phyloP scores from a whole-genome alignment of 1,140 invertebrate species.

The Campoletis sonorensis region DNA sequence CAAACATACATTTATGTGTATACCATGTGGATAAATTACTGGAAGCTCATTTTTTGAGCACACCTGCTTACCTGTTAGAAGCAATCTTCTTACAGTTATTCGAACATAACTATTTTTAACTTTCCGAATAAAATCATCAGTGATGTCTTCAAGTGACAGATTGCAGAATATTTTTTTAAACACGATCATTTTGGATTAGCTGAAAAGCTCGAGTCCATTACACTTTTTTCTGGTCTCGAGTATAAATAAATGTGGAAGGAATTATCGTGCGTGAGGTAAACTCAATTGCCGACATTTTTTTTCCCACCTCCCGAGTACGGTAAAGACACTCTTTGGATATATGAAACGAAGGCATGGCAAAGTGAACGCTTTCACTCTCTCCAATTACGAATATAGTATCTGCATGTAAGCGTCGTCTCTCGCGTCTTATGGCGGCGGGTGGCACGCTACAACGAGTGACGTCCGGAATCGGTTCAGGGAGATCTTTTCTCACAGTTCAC shows the following conservation, averaged over 20 bases:
- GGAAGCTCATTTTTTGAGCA: neutral
- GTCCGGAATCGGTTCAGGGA: conserved; percentile 42
- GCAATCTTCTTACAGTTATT: too few relatives aligned
- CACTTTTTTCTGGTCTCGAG: too few relatives aligned
- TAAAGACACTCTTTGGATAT: conserved; percentile 4
- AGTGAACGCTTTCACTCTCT: conserved; percentile 57
- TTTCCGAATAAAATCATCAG: too few relatives aligned
- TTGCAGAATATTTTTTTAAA: too few relatives aligned
- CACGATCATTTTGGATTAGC: too few relatives aligned
- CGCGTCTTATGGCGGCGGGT: conserved; percentile 3
- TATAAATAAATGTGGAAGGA: neutral
- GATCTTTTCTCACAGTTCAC: conserved; percentile 43
- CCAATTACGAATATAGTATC: conserved; percentile 59
- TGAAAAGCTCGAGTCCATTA: too few relatives aligned
- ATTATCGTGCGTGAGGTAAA: neutral
- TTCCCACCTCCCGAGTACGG: neutral
- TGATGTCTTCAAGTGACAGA: too few relatives aligned
- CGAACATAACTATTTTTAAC: too few relatives aligned
- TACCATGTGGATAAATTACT: conserved; percentile 51
- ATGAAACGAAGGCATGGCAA: neutral
- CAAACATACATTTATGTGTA: conserved; percentile 11
- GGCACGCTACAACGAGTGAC: conserved; percentile 13
- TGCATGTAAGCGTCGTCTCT: conserved; percentile 27
- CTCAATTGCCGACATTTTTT: neutral
- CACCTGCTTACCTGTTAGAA: neutral